Evolutionary conservation across 2,113 vertebrate species (phyloP), one percentile per base, ranked within the genome.

Genomic region (Hippocampus barbouri): DNA sequence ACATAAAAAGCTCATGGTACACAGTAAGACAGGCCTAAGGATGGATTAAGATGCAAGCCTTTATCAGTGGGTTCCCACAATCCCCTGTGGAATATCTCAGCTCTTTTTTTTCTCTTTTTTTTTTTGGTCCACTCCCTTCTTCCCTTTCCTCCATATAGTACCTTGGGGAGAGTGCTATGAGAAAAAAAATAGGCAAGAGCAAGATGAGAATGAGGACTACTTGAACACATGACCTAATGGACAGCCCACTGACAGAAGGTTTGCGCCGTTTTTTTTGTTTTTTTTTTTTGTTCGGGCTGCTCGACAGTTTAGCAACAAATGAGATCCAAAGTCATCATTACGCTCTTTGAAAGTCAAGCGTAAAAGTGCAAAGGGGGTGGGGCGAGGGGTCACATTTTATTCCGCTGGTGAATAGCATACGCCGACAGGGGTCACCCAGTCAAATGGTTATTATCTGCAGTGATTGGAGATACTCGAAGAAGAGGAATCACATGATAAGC

Each of bases 51-150:
- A 88, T 85, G 81, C 75, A 72, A 78, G 84, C 75, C 90, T 91
- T 86, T 90, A 92, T 92, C 89, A 85, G 81, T 74, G 82, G 83
- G 85, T 91, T 93, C 91, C 88, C 89, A 92, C 89, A 91, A 90
- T 87, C 83, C 87, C 84, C 86, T 68, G 78, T 76, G 86, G 87
- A 89, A 78, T 82, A 88, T 79, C 79, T 70, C 68, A 40, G 74
- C 82, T 72, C 73, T 76, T 75, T 73, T 64, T 67, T 56, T 40
- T 49, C 69, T n/a, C 54, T 51, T 60, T 60, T 71, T 79, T 74
- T 68, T 66, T 69, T 30, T 45, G 68, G 72, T 79, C 66, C 70
- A 70, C 76, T 79, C 74, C 40, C 59, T 53, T 77, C 74, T 80
- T 80, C 82, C 75, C 66, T 63, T 72, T 62, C 66, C 70, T 60